Percentiles rank a stretch among this genome's conserved stretches.
phyloP scores from a whole-genome alignment of 2,888 invertebrate species.

The Archips xylosteana region DNA sequence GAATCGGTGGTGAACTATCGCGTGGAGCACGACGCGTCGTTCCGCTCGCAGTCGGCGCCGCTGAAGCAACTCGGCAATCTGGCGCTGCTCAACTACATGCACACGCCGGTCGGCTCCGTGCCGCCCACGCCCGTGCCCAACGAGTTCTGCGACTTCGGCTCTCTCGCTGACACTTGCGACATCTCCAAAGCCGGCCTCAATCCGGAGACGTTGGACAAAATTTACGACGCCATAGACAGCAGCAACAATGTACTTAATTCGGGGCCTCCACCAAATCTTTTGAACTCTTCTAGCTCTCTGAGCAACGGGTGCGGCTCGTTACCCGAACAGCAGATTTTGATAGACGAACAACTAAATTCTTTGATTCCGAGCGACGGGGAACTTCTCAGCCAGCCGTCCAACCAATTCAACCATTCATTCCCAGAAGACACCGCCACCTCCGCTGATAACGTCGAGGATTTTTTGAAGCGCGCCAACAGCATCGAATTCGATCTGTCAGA shows the following conservation, averaged over 20 bases:
- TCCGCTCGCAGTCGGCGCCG: slow-evolving; percentile 93
- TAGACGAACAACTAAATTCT: slow-evolving; percentile 71
- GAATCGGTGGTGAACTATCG: slow-evolving; percentile 75
- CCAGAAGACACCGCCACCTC: slow-evolving; percentile 57
- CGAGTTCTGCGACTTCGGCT: slow-evolving; percentile 90
- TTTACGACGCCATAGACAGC: slow-evolving; percentile 87
- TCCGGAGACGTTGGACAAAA: slow-evolving; percentile 87
- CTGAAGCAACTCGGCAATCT: slow-evolving; percentile 83
- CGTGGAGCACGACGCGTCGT: slow-evolving; percentile 71
- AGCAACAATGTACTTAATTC: slow-evolving; percentile 77
- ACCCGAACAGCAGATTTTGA: slow-evolving; percentile 70
- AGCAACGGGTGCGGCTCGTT: slow-evolving; percentile 74
- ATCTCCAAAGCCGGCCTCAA: slow-evolving; percentile 81
- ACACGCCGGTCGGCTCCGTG: slow-evolving; percentile 87
- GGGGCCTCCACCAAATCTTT: slow-evolving; percentile 60
- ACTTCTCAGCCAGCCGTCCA: slow-evolving; percentile 58
- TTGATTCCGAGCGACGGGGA: slow-evolving; percentile 74
- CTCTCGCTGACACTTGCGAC: slow-evolving; percentile 85
- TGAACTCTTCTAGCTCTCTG: slow-evolving; percentile 66
- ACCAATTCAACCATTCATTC: slow-evolving; percentile 62
- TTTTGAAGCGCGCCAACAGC: slow-evolving; percentile 75
- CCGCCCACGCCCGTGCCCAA: slow-evolving; percentile 89
- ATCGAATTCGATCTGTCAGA: slow-evolving; percentile 78
- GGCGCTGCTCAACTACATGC: slow-evolving; percentile 74
- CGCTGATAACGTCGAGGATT: slow-evolving; percentile 75